These are phyloP conservation scores for Hydropotes inermis DNA, from an alignment of 2,113 vertebrate genomes.

Conservation along the genomic window DNA sequence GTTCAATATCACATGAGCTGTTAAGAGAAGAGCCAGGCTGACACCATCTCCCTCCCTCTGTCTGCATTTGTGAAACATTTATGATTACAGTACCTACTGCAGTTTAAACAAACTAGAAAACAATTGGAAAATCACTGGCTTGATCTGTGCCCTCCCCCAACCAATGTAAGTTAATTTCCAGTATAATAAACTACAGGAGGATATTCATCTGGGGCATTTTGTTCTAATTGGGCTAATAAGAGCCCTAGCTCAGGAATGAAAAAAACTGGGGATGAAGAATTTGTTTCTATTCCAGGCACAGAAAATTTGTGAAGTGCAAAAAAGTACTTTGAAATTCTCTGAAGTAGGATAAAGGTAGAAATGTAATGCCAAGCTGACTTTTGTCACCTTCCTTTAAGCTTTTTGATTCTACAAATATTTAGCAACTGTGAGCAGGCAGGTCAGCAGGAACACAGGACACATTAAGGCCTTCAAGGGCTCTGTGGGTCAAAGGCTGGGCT, in stretches of 20 bases:
- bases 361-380: not conserved
- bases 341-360: constrained; percentile 37
- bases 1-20: not conserved
- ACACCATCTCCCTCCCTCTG: not conserved
- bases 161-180: constrained; percentile 1
- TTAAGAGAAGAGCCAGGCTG: not conserved
- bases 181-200: constrained; percentile 15
- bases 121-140: constrained; percentile 18
- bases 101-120: constrained; percentile 36
- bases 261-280: not conserved
- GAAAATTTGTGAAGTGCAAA: constrained; percentile 21
- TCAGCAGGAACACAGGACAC: not conserved
- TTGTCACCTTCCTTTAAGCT: not conserved
- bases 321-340: constrained; percentile 45
- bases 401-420: constrained; percentile 11
- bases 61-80: not conserved
- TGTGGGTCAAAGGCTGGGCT: not conserved
- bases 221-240: not conserved
- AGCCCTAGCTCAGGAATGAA: constrained; percentile 35
- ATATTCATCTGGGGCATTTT: constrained; percentile 14
- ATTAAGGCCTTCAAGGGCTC: not conserved
- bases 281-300: constrained; percentile 43
- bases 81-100: not conserved
- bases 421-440: not conserved
- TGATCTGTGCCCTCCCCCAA: not conserved